Evolutionary conservation across 2,797 vertebrate species (phyloP).

Genomic region (Cyclura pinguis): DNA sequence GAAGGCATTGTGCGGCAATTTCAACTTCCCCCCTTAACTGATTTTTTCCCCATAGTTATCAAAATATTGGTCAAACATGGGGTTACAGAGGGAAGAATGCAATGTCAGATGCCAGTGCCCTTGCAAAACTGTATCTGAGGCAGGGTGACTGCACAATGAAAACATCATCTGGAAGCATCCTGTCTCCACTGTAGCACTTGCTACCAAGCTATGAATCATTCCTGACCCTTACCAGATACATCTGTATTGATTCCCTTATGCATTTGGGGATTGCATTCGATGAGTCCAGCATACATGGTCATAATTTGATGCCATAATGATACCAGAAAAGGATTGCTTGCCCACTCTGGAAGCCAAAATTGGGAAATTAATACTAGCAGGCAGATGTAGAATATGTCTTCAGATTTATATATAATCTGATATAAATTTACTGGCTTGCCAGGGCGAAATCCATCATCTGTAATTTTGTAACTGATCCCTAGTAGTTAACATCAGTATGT

Average conservation of each 20-base stretch:
- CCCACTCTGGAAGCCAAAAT: neutral
- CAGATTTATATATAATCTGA: neutral
- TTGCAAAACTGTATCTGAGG: neutral
- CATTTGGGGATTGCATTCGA: neutral
- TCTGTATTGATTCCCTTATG: neutral
- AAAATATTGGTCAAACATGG: neutral
- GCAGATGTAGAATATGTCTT: neutral
- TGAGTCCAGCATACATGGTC: neutral
- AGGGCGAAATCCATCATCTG: neutral
- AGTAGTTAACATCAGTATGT: neutral
- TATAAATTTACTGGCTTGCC: neutral
- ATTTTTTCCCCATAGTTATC: neutral
- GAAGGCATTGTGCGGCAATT: neutral
- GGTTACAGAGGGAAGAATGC: neutral
- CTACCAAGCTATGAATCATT: neutral
- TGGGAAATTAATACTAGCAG: neutral
- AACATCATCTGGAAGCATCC: neutral
- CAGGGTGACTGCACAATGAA: neutral
- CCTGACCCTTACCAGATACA: neutral
- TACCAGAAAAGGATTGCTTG: neutral
- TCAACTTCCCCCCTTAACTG: neutral
- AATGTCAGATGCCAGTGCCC: neutral
- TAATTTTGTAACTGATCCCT: neutral
- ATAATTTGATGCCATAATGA: neutral
- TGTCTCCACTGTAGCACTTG: neutral